A percentile compares a stretch with the other conserved stretches of the same genome.
Conservation (phyloP, 2,888 invertebrate species). For the Platycheirus albimanus region DNA sequence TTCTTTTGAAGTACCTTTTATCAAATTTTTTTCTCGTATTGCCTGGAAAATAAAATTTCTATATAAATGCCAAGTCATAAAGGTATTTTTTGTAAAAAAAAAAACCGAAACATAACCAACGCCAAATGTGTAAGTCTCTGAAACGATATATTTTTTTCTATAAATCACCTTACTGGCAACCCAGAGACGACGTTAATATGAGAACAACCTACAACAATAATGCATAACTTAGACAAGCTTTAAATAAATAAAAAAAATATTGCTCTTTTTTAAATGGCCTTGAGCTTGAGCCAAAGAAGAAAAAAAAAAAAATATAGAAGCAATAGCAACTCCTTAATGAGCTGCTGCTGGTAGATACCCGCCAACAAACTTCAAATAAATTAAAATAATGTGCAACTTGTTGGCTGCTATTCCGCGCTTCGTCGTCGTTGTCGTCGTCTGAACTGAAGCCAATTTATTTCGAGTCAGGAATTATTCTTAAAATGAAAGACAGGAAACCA, state of each 20-base stretch:
- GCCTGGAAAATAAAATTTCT: too few relatives aligned
- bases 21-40: neutral
- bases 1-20: neutral
- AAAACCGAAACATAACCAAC: neutral
- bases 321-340: conserved; percentile 5
- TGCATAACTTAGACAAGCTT: neutral
- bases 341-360: neutral
- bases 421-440: too few relatives aligned
- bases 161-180: conserved; percentile 12
- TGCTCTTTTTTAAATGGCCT: conserved; percentile 1
- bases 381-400: conserved; percentile 14
- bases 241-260: neutral
- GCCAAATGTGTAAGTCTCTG: neutral
- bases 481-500: neutral
- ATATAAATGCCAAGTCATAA: neutral
- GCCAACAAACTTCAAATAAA: conserved; percentile 3
- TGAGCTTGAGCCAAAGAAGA: conserved; percentile 12
- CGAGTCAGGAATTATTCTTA: neutral
- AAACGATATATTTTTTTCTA: conserved; percentile 6
- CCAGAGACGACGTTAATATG: conserved; percentile 6
- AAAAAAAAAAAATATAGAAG: neutral
- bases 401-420: neutral
- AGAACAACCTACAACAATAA: conserved; percentile 3
- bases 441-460: neutral
- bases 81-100: neutral